These are phyloP conservation scores for Suricata suricatta DNA, from an alignment of 2,113 vertebrate genomes.

Conservation along the genomic window DNA sequence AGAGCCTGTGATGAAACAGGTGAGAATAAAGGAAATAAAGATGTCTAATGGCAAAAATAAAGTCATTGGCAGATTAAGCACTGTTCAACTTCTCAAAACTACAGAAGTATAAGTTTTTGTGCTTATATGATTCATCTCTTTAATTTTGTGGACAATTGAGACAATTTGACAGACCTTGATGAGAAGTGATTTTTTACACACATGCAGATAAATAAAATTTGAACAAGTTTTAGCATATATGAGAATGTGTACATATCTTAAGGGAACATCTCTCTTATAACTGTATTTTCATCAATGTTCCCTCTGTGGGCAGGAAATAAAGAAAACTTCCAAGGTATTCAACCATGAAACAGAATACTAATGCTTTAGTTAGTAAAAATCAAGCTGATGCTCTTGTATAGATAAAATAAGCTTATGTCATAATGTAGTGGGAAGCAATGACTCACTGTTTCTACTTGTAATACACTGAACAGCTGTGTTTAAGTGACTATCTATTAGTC, in stretches of 20 bases:
- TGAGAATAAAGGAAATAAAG: constrained; percentile 12
- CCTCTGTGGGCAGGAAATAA: not conserved
- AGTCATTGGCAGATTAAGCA: not conserved
- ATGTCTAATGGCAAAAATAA: not conserved
- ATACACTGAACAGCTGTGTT: constrained; percentile 65
- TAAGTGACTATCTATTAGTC: constrained; percentile 68
- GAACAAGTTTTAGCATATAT: not conserved
- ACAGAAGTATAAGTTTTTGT: not conserved
- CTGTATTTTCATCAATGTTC: constrained; percentile 7
- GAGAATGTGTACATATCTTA: not conserved
- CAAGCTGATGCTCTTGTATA: constrained; percentile 25
- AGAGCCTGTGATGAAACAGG: not conserved
- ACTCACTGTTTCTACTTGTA: constrained; percentile 67
- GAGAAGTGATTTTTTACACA: not conserved
- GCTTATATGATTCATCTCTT: not conserved
- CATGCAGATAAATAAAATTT: not conserved
- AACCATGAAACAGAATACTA: not conserved
- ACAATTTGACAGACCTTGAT: not conserved
- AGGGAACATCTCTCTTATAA: not conserved
- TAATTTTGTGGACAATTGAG: not conserved
- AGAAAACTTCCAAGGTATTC: not conserved
- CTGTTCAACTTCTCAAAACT: constrained; percentile 29
- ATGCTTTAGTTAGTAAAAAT: constrained; percentile 44
- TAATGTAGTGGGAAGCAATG: constrained; percentile 27
- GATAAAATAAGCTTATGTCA: constrained; percentile 51